Percentiles rank a stretch among this genome's conserved stretches.
Conservation (phyloP, 1,140 invertebrate genomes). For the Notospermus geniculatus region DNA sequence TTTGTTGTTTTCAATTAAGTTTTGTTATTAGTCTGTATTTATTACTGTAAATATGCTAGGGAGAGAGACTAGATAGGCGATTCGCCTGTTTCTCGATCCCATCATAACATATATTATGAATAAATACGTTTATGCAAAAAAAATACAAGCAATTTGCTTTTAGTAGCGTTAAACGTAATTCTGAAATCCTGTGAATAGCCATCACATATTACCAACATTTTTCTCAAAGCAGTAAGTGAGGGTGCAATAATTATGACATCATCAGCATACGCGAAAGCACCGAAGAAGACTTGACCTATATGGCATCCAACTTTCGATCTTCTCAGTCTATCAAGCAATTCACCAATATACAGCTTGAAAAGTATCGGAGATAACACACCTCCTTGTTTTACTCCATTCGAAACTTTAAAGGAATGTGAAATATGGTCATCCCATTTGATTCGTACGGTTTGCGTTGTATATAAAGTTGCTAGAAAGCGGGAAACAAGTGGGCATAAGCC, state of each 20-base stretch:
- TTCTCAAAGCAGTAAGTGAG: no score
- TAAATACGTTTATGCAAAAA: no score
- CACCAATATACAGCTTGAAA: neutral
- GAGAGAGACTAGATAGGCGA: no score
- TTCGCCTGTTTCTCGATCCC: no score
- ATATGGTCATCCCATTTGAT: neutral
- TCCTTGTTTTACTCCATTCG: slow-evolving; percentile 4
- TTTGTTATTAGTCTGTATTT: no score
- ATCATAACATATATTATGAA: no score
- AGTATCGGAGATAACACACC: slow-evolving; percentile 7
- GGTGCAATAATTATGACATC: neutral
- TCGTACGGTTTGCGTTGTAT: neutral
- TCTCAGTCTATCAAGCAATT: neutral
- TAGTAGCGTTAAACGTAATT: no score
- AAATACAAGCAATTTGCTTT: no score
- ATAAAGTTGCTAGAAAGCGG: neutral
- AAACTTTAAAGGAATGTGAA: neutral
- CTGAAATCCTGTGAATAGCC: no score
- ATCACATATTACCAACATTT: no score
- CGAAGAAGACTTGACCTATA: neutral
- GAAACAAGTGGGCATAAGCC: neutral
- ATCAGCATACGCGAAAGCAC: slow-evolving; percentile 1
- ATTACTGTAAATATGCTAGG: no score
- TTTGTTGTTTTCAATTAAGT: no score
- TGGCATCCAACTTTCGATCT: neutral